A percentile compares a stretch with the other conserved stretches of the same genome.
Evolutionary conservation across 2,113 vertebrate genomes (phyloP).

Genomic region (Neopipo cinnamomea): DNA sequence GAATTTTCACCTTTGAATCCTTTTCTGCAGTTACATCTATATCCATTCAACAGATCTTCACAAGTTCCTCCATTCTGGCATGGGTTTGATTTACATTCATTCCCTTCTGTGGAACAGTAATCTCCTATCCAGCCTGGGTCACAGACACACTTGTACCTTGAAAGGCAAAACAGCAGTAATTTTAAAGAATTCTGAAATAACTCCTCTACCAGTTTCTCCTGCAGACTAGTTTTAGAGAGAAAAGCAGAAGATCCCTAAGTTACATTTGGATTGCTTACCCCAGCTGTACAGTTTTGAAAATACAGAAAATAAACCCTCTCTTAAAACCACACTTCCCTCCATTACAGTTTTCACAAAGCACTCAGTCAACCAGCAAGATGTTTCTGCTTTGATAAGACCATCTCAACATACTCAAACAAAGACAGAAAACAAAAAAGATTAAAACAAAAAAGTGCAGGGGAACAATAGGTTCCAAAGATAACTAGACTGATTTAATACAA

Average conservation of each 20-base stretch:
- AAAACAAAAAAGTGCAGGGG: background rate
- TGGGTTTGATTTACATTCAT: conserved; percentile 86
- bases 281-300: background rate
- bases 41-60: conserved; percentile 82
- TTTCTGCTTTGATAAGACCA: conserved; percentile 32
- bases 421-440: background rate
- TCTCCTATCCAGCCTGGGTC: conserved; percentile 85
- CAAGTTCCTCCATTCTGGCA: conserved; percentile 87
- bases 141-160: conserved; percentile 87
- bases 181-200: background rate
- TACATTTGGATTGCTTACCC: background rate
- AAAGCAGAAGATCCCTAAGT: background rate
- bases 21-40: conserved; percentile 82
- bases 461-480: conserved; percentile 43
- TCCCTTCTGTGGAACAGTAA: conserved; percentile 85
- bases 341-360: background rate
- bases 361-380: background rate
- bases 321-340: background rate
- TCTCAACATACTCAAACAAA: conserved; percentile 29
- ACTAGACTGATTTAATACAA: conserved; percentile 35
- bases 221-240: background rate
- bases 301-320: background rate
- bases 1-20: conserved; percentile 84
- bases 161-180: background rate
- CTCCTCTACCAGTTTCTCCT: background rate